Evolutionary conservation across 2,888 invertebrate species (phyloP).

Genomic region (Parnassius apollo): DNA sequence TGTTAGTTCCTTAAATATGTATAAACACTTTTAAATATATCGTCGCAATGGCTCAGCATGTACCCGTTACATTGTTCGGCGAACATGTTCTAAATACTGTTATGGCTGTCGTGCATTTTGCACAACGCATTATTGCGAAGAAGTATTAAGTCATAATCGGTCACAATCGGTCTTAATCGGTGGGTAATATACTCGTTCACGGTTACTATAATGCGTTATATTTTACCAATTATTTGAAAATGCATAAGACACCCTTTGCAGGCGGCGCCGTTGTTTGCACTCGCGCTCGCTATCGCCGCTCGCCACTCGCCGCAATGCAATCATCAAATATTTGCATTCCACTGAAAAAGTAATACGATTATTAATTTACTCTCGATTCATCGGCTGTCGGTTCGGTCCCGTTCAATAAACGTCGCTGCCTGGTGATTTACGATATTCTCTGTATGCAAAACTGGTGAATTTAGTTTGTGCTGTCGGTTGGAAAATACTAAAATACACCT

Average conservation of each 20-base stretch:
- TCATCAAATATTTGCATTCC: constrained; percentile 79
- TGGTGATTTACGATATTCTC: constrained; percentile 56
- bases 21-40: no score
- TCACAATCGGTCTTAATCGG: no score
- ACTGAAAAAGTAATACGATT: constrained; percentile 78
- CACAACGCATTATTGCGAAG: no score
- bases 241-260: constrained; percentile 16
- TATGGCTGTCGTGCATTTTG: no score
- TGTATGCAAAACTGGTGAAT: constrained; percentile 58
- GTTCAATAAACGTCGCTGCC: constrained; percentile 49
- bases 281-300: constrained; percentile 45
- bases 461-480: constrained; percentile 51
- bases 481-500: constrained; percentile 35
- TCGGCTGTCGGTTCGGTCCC: constrained; percentile 53
- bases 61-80: no score
- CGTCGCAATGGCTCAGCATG: no score
- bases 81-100: no score
- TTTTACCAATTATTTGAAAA: constrained; percentile 2
- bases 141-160: no score
- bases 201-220: background rate
- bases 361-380: constrained; percentile 77
- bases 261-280: constrained; percentile 19
- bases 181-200: no score
- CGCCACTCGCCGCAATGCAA: constrained; percentile 66
- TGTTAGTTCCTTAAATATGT: no score